Evolutionary conservation across 2,797 vertebrate species (phyloP).

Genomic region (Gymnopithys bicolor): DNA sequence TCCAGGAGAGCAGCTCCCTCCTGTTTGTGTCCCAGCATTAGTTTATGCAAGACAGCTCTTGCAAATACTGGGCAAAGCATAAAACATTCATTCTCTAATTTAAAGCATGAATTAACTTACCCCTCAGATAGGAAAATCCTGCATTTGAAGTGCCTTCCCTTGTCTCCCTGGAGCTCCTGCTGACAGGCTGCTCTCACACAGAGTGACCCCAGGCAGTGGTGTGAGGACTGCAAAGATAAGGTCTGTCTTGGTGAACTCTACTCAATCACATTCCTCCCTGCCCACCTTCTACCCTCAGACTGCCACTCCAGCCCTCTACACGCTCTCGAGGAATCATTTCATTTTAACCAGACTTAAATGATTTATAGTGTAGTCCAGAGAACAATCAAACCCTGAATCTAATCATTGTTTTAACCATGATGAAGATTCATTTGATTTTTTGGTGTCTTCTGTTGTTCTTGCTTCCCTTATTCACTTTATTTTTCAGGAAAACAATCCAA

Average conservation of each 20-base stretch:
- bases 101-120: slow-evolving; percentile 1
- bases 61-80: background rate
- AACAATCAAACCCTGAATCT: background rate
- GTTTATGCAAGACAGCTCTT: background rate
- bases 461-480: background rate
- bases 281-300: background rate
- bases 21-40: background rate
- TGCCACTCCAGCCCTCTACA: background rate
- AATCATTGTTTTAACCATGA: background rate
- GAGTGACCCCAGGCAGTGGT: background rate
- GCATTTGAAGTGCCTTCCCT: background rate
- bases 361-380: background rate
- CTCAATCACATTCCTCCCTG: background rate
- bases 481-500: background rate
- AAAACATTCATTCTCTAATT: slow-evolving; percentile 11
- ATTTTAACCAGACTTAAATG: background rate
- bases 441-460: background rate
- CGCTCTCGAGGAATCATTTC: background rate
- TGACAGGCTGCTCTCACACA: background rate
- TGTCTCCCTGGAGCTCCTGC: background rate
- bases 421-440: background rate
- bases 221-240: background rate
- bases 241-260: background rate
- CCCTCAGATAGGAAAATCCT: background rate
- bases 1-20: background rate